Evolutionary conservation across 1,140 invertebrate genomes (phyloP), one percentile per base, ranked within the genome.

Genomic region (Eriocheir sinensis): DNA sequence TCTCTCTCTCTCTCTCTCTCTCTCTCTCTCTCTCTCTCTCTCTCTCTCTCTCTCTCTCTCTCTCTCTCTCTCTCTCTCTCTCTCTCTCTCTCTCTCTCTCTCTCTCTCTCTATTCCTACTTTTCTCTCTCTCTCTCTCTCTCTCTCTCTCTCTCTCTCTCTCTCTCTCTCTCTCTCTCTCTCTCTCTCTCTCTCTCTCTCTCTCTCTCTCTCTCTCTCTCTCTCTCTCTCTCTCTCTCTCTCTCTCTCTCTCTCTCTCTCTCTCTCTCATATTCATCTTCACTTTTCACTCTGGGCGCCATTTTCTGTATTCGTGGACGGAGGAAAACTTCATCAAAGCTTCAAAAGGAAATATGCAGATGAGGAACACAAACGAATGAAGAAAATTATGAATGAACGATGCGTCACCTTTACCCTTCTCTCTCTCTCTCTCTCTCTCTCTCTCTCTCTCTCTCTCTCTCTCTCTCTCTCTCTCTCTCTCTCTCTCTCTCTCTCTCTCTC

Each of bases 211-310:
- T 83, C 36, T 8, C 36, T 83, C 36, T 83, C 36, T 83, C 36
- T 83, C 36, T 83, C 36, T 83, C 36, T 83, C 36, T 83, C 30
- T 83, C 36, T 83, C 30, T 83, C 36, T 83, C 36, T 83, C 36
- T 83, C 48, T 53, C 48, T 53, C 48, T 53, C 48, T 53, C 48
- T 53, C 48, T 53, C 48, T 53, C 48, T 53, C 48, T 53, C 48
- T 53, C 48, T 53, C 48, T 53, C 48, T 53, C 48, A 53, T 53
- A 9, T 12, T 21, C 12, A 21, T 53, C 48, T n/a, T 21, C 48
- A 53, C 21, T 21, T 53, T 53, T n/a, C n/a, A n/a, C n/a, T n/a
- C n/a, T n/a, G n/a, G n/a, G n/a, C n/a, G n/a, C n/a, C n/a, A n/a
- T n/a, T n/a, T 0, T 21, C 48, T 53, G 48, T 53, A 53, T 53